These are phyloP conservation scores for Datnioides undecimradiatus DNA, from an alignment of 2,113 vertebrate genomes.

Conservation along the genomic window DNA sequence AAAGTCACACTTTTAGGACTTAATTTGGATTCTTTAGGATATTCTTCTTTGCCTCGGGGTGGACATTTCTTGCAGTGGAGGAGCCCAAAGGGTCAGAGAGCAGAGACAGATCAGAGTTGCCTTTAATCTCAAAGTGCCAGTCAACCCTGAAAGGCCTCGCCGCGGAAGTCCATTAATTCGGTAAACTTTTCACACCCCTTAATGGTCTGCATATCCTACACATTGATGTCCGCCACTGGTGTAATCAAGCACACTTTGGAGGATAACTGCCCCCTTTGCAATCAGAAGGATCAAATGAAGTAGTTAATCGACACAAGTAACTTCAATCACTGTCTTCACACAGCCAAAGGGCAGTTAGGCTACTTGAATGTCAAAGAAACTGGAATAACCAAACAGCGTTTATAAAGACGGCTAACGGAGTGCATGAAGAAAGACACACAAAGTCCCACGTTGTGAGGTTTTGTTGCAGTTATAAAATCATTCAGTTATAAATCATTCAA, in stretches of 20 bases:
- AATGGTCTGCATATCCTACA: conserved; percentile 80
- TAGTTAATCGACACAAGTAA: conserved; percentile 81
- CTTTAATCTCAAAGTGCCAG: conserved; percentile 84
- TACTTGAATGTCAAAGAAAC: conserved; percentile 69
- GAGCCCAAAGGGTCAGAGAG: conserved; percentile 63
- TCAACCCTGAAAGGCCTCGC: conserved; percentile 78
- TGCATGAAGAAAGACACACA: conserved; percentile 5
- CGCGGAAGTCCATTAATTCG: conserved; percentile 84
- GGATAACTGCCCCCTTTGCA: conserved; percentile 79
- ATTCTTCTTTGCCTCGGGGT: neutral
- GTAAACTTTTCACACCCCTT: conserved; percentile 82
- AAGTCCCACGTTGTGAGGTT: neutral
- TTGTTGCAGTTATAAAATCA: neutral
- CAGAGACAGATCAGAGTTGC: conserved; percentile 65
- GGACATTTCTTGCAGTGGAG: conserved; percentile 10
- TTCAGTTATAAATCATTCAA: neutral
- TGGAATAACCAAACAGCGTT: conserved; percentile 46
- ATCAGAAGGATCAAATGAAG: conserved; percentile 84
- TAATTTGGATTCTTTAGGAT: neutral
- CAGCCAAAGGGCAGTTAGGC: conserved; percentile 62
- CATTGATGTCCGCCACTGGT: conserved; percentile 81
- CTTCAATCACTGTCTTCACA: conserved; percentile 73
- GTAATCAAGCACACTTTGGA: conserved; percentile 82
- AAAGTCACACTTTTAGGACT: neutral
- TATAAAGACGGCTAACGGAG: neutral